phyloP scores from a whole-genome alignment of 1,140 invertebrate species.

The Drosophila yakuba region DNA sequence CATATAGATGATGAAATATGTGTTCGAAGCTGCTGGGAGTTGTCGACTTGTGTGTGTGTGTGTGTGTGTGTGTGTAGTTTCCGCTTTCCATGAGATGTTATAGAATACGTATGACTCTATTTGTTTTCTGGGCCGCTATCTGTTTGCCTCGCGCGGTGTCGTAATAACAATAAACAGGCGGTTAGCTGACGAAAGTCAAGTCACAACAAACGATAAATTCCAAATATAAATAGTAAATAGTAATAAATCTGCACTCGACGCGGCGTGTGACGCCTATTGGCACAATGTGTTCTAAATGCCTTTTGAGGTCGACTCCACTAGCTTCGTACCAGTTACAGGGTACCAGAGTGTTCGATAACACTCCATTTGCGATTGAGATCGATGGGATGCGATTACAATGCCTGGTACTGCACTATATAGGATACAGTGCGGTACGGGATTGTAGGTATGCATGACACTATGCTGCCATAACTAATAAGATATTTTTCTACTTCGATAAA shows the following conservation, averaged over 20 bases:
- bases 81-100: slow-evolving; percentile 28
- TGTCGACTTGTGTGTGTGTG: neutral
- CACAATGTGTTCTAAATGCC: neutral
- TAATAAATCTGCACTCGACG: slow-evolving; percentile 21
- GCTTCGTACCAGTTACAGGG: neutral
- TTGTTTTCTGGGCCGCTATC: slow-evolving; percentile 20
- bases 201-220: slow-evolving; percentile 38
- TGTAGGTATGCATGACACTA: neutral
- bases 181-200: slow-evolving; percentile 6
- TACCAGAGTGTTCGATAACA: neutral
- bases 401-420: slow-evolving; percentile 3
- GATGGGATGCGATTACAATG: slow-evolving; percentile 9
- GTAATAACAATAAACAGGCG: slow-evolving; percentile 20
- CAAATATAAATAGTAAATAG: slow-evolving; percentile 33
- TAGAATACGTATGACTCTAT: slow-evolving; percentile 36
- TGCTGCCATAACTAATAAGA: too few species aligned
- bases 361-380: slow-evolving; percentile 19
- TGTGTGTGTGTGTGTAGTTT: slow-evolving; percentile 6
- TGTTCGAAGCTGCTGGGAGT: neutral
- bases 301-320: neutral
- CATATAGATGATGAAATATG: slow-evolving; percentile 23
- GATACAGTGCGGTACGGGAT: slow-evolving; percentile 10
- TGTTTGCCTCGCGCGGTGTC: slow-evolving; percentile 22
- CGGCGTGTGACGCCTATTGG: neutral
- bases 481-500: too few species aligned